phyloP scores from a whole-genome alignment of 2,113 vertebrate genomes.

The Solenodon paradoxus region DNA sequence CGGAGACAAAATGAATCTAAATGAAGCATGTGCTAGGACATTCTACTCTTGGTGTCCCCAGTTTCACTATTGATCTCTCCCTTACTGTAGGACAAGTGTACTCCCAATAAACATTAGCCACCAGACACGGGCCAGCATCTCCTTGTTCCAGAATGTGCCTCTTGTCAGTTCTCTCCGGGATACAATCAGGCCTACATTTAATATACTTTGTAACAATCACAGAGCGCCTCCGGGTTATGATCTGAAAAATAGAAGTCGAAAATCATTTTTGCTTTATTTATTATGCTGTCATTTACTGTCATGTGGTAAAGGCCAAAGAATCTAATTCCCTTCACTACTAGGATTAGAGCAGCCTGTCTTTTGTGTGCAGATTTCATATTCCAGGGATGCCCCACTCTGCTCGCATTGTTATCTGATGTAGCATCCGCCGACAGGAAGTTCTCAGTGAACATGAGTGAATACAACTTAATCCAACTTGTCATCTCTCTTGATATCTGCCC shows the following conservation, averaged over 20 bases:
- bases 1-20: neutral
- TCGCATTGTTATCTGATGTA: constrained; percentile 39
- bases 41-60: neutral
- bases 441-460: neutral
- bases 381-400: constrained; percentile 56
- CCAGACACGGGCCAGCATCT: neutral
- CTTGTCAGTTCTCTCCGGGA: constrained; percentile 49
- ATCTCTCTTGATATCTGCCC: neutral
- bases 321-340: constrained; percentile 40
- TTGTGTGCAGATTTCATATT: constrained; percentile 40
- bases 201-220: constrained; percentile 47
- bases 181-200: constrained; percentile 61
- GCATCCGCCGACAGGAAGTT: too few species aligned
- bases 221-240: constrained; percentile 3
- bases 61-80: neutral
- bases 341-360: constrained; percentile 49
- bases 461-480: neutral
- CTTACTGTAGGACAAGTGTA: neutral
- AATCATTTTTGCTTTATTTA: constrained; percentile 63
- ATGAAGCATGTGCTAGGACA: neutral
- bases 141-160: constrained; percentile 16
- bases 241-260: constrained; percentile 39
- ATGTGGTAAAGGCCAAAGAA: constrained; percentile 50
- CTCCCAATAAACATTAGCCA: neutral
- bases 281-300: constrained; percentile 58